These are phyloP conservation scores for Phyllotis vaccarum DNA, from an alignment of 2,797 vertebrate species.

Conservation along the genomic window DNA sequence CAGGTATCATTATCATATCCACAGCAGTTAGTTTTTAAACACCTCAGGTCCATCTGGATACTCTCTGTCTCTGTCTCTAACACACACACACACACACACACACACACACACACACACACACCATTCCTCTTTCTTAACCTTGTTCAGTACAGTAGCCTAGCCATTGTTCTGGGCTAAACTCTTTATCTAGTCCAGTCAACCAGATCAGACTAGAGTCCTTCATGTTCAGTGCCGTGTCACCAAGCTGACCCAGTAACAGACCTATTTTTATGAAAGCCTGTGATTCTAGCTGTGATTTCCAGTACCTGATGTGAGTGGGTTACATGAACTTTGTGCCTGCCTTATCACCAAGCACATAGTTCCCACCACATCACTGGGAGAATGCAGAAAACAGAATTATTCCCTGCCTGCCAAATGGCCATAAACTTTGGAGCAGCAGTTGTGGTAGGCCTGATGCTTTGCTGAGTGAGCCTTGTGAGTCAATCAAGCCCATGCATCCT, in stretches of 20 bases:
- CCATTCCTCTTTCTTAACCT: background rate
- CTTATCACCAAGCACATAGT: no score
- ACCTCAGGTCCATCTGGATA: no score
- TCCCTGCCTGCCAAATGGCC: no score
- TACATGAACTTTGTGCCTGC: no score
- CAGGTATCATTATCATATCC: rapidly evolving
- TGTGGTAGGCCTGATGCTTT: background rate
- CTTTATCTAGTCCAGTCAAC: background rate
- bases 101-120: background rate
- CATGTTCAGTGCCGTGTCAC: background rate
- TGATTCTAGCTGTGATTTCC: background rate
- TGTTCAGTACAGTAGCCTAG: background rate
- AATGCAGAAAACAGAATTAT: no score
- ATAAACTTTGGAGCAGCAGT: background rate
- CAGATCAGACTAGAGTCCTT: background rate
- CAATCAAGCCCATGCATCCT: rapidly evolving
- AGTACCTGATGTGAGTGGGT: background rate
- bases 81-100: background rate
- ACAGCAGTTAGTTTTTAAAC: background rate
- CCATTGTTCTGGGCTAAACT: background rate
- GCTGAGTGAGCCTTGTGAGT: background rate
- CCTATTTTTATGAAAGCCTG: background rate
- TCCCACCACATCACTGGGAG: background rate
- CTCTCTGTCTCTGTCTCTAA: background rate
- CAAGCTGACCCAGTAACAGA: background rate